Conservation (phyloP, 2,888 invertebrate species). For the Chaitophorus viminalis region DNA sequence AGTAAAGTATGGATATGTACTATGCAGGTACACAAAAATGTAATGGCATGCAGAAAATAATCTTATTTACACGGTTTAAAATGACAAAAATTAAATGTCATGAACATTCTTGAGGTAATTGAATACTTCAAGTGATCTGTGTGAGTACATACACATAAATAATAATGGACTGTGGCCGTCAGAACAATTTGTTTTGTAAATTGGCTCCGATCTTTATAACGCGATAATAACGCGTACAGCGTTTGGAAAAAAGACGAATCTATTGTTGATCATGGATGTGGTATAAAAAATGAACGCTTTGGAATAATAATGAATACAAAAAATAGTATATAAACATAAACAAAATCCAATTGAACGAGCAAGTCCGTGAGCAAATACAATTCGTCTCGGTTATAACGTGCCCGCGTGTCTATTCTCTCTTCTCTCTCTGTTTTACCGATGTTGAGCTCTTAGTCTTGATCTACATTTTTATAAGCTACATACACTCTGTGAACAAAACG, state of each 20-base stretch:
- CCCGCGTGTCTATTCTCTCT: conserved; percentile 35
- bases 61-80: conserved; percentile 30
- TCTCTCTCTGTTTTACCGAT: conserved; percentile 6
- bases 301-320: conserved; percentile 57
- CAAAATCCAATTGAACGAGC: conserved; percentile 61
- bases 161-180: conserved; percentile 50
- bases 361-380: conserved; percentile 62
- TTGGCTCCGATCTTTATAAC: conserved; percentile 61
- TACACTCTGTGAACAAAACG: conserved; percentile 53
- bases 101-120: conserved; percentile 36
- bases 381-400: conserved; percentile 62
- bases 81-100: conserved; percentile 32
- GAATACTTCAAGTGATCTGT: conserved; percentile 54
- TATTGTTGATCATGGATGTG: conserved; percentile 59
- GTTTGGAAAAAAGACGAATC: conserved; percentile 60
- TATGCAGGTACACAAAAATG: neutral
- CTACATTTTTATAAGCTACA: conserved; percentile 60
- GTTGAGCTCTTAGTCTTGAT: conserved; percentile 35
- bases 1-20: neutral
- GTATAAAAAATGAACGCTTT: conserved; percentile 60
- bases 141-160: conserved; percentile 27
- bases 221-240: conserved; percentile 61
- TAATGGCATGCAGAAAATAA: conserved; percentile 6
- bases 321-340: conserved; percentile 59
- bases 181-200: conserved; percentile 61